phyloP scores from a whole-genome alignment of 2,113 vertebrate genomes.

The Hippocampus zosterae region DNA sequence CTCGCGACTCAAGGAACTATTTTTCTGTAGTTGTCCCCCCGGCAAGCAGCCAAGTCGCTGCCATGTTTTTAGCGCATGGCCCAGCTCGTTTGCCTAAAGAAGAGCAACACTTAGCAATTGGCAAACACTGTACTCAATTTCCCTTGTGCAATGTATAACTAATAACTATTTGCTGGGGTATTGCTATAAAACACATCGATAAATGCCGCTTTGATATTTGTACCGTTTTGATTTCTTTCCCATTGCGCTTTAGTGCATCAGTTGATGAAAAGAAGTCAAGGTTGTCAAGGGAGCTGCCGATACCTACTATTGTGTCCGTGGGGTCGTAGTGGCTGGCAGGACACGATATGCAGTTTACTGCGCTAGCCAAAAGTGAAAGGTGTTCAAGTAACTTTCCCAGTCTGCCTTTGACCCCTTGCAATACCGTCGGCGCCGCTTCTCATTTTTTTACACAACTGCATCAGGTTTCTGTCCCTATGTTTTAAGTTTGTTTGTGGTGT shows the following conservation, averaged over 20 bases:
- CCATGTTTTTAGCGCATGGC: neutral
- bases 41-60: neutral
- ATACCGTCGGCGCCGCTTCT: conserved; percentile 23
- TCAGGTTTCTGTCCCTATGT: conserved; percentile 37
- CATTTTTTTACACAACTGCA: conserved; percentile 20
- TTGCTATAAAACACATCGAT: neutral
- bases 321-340: conserved; percentile 9
- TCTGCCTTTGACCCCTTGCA: conserved; percentile 12
- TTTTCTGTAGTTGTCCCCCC: neutral
- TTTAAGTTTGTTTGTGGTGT: conserved; percentile 84
- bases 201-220: neutral
- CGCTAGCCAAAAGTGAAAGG: conserved; percentile 9
- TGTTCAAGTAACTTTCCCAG: conserved; percentile 10
- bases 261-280: neutral
- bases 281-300: neutral
- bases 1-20: neutral
- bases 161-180: neutral
- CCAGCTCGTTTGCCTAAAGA: neutral
- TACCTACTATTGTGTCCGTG: neutral
- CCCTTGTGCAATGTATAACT: neutral
- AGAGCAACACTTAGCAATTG: neutral
- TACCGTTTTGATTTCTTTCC: neutral
- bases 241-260: neutral
- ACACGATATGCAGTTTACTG: conserved; percentile 3
- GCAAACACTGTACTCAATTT: neutral